Evolutionary conservation across 2,888 invertebrate genomes (phyloP).

Genomic region (Folsomia manolachei): DNA sequence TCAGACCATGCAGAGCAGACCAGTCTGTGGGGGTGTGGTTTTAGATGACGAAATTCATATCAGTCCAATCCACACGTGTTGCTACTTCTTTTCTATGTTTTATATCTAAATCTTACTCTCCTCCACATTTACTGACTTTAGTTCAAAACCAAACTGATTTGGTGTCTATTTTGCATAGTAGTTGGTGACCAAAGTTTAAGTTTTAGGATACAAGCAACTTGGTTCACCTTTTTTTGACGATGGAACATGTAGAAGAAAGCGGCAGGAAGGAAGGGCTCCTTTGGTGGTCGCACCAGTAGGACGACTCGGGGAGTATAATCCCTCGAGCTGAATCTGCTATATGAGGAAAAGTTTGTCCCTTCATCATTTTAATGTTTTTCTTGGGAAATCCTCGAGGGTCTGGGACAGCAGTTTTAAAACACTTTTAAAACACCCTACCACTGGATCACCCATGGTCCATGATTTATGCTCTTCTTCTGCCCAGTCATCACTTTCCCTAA

Average conservation of each 20-base stretch:
- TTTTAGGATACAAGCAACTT: background rate
- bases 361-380: constrained; percentile 11
- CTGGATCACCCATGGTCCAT: background rate
- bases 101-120: too few relatives aligned
- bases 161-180: background rate
- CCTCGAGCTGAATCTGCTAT: background rate
- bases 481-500: constrained; percentile 3
- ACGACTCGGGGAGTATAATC: background rate
- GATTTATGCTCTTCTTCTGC: constrained; percentile 4
- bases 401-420: background rate
- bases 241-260: background rate
- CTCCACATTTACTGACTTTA: background rate
- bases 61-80: background rate
- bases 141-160: background rate
- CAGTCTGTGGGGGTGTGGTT: background rate
- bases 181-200: background rate
- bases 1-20: too few relatives aligned
- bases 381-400: constrained; percentile 11
- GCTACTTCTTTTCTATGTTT: too few relatives aligned
- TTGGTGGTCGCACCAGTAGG: background rate
- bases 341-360: constrained; percentile 12
- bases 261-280: constrained; percentile 9
- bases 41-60: too few relatives aligned
- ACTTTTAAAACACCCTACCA: constrained; percentile 13
- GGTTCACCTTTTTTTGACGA: background rate